Base-by-base conservation (phyloP, 2,888 invertebrate genomes). In the Drosophila nr. perissopoda region DNA sequence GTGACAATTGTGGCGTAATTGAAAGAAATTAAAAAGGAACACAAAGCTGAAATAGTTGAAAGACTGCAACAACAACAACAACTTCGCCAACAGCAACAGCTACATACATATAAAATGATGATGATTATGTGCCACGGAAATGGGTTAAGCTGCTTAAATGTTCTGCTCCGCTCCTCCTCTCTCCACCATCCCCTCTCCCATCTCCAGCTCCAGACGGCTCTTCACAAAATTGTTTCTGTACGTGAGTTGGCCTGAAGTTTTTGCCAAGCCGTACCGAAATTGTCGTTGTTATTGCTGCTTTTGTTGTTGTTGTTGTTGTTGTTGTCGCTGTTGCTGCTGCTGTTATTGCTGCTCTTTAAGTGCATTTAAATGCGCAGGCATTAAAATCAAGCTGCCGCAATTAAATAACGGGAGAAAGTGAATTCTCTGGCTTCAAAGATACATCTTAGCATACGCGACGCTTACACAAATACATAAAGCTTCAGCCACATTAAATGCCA, bases 71-170 rank as follows among this genome's bases (percentile, higher is more conserved):
- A 66, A n/a, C 56, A 63, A 40, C 58, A 74, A n/a, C 42, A 42
- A 42, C 42, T 42, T 42, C 42, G 42, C 49, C 21, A 42, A 42
- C 42, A 42, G 21, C 21, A 46, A 46, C 46, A 21, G 8, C 46
- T 25, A 75, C 63, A 70, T 13, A 80, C 62, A 67, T 56, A 71
- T 76, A 68, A 76, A 81, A 82, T 79, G 77, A 71, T 80, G 80
- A 89, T 82, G 82, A 79, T 90, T 82, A 89, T 86, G 85, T 83
- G 88, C 61, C 82, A 70, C 86, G 88, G 90, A 87, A 90, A 90
- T 87, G 90, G 86, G 86, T 90, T 87, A 87, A 87, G 89, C 83
- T 82, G 79, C 90, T 88, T 87, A 90, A 87, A 87, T 84, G 83
- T 83, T 89, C 86, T 87, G 69, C 70, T 66, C 61, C 64, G 60